These are phyloP conservation scores for Brachystomella parvula DNA, from an alignment of 1,140 invertebrate genomes.

Conservation along the genomic window DNA sequence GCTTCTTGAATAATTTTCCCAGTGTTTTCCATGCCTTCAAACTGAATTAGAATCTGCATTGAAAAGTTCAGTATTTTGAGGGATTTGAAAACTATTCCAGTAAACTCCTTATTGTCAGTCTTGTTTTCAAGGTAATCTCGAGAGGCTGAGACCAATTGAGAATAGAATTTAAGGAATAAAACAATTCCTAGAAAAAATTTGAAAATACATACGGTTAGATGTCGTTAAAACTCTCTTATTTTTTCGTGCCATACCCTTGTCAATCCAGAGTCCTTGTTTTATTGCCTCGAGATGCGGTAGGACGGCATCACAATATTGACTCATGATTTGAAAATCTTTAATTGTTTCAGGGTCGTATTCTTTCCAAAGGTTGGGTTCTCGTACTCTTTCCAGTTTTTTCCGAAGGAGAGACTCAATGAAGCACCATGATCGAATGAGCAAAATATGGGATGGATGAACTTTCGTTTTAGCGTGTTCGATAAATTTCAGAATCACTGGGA, in stretches of 20 bases:
- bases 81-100: conserved; percentile 17
- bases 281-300: conserved; percentile 25
- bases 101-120: conserved; percentile 17
- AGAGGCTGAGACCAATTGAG: conserved; percentile 11
- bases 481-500: conserved; percentile 17
- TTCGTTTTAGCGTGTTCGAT: background rate
- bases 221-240: background rate
- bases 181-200: conserved; percentile 20
- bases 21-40: conserved; percentile 18
- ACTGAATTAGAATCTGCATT: conserved; percentile 21
- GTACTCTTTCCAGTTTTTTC: background rate
- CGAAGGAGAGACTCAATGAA: conserved; percentile 25
- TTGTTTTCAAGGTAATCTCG: conserved; percentile 6
- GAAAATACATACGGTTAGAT: background rate
- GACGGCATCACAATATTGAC: conserved; percentile 22
- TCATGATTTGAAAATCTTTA: conserved; percentile 21
- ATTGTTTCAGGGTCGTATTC: conserved; percentile 7
- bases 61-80: conserved; percentile 21
- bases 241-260: conserved; percentile 21
- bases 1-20: conserved; percentile 22
- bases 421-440: conserved; percentile 24
- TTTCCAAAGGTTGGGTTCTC: conserved; percentile 10
- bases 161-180: conserved; percentile 22
- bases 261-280: conserved; percentile 30
- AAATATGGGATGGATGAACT: conserved; percentile 15